Percentiles rank a stretch among this genome's conserved stretches.
phyloP scores from a whole-genome alignment of 2,797 vertebrate genomes.

The Poeciliopsis presidionis region DNA sequence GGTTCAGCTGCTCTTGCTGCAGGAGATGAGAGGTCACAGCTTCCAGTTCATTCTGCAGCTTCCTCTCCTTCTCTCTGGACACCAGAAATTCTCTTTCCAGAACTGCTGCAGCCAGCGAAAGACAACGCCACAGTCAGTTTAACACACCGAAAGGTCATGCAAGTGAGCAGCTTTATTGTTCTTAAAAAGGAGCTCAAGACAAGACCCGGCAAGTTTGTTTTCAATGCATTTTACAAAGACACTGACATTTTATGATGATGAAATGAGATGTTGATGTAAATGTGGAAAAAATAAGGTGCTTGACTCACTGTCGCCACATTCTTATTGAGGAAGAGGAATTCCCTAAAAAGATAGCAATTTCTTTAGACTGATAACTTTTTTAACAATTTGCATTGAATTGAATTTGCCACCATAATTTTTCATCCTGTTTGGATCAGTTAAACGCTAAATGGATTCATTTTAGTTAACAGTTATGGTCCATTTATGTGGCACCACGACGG shows the following conservation, averaged over 20 bases:
- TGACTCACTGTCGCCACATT: not conserved
- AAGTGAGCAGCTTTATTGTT: not conserved
- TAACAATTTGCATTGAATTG: not conserved
- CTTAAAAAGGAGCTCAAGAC: not conserved
- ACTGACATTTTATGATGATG: not conserved
- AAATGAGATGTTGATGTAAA: not conserved
- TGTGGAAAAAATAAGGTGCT: not conserved
- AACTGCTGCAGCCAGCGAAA: constrained; percentile 51
- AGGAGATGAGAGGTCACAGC: constrained; percentile 47
- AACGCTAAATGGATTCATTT: not conserved
- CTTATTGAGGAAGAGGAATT: not conserved
- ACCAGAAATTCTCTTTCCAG: constrained; percentile 74
- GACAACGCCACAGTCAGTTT: constrained; percentile 2
- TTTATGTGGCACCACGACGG: not conserved
- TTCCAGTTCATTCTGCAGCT: constrained; percentile 74
- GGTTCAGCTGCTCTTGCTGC: constrained; percentile 70
- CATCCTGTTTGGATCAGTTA: not conserved
- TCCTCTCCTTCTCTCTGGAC: constrained; percentile 67
- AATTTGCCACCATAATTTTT: not conserved
- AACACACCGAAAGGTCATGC: not conserved
- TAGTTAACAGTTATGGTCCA: not conserved
- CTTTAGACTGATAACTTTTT: not conserved
- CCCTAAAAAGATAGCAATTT: not conserved
- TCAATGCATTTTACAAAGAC: not conserved
- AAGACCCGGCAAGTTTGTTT: not conserved